Conservation (phyloP, 2,797 vertebrate genomes). For the Sebastolobus altivelis region DNA sequence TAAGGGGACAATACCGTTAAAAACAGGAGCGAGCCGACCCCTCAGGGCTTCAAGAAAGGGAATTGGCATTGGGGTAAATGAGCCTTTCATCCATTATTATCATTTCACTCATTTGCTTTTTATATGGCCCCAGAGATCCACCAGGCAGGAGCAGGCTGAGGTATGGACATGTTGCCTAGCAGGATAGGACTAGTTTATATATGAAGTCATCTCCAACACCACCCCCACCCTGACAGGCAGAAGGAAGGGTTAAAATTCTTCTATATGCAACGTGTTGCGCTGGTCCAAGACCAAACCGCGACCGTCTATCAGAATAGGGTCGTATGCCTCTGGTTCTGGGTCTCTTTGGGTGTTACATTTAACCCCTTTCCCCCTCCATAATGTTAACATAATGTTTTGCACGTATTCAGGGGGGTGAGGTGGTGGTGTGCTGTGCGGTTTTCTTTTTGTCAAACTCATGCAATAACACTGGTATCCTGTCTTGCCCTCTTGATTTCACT, state of each 20-base stretch:
- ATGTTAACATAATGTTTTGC: constrained; percentile 44
- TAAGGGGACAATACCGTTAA: constrained; percentile 90
- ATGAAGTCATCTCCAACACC: constrained; percentile 42
- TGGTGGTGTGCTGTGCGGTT: constrained; percentile 17
- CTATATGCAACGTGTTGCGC: constrained; percentile 35
- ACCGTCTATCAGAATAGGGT: constrained; percentile 82
- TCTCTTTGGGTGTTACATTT: constrained; percentile 68
- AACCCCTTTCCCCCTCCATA: constrained; percentile 48
- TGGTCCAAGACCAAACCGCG: constrained; percentile 47
- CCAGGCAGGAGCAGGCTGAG: constrained; percentile 56
- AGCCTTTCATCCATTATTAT: constrained; percentile 84
- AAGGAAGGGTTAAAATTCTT: constrained; percentile 38
- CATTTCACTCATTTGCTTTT: constrained; percentile 75
- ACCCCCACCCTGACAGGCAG: constrained; percentile 41
- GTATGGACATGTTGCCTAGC: constrained; percentile 56
- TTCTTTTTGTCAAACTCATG: constrained; percentile 47
- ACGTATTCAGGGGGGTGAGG: constrained; percentile 19
- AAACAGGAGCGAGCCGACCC: constrained; percentile 89
- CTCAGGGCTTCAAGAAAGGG: constrained; percentile 90
- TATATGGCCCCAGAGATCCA: constrained; percentile 76
- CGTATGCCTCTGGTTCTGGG: constrained; percentile 73
- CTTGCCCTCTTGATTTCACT: constrained; percentile 44
- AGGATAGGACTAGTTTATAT: constrained; percentile 47
- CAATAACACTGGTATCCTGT: constrained; percentile 68
- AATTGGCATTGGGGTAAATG: constrained; percentile 91